Evolutionary conservation across 2,888 invertebrate species (phyloP), one percentile per base, ranked within the genome.

Genomic region (Clusia tigrina): DNA sequence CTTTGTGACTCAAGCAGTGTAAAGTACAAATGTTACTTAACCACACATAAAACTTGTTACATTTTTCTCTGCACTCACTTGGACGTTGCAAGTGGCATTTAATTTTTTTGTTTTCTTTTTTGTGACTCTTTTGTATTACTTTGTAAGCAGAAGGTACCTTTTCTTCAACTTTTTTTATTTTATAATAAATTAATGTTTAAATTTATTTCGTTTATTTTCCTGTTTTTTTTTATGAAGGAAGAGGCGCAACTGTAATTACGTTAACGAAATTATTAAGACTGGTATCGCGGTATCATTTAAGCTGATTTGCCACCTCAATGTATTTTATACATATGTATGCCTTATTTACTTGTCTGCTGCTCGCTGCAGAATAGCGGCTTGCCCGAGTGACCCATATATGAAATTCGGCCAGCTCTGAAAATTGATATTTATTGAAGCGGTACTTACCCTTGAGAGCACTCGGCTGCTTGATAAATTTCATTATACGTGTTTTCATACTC

Each of bases 361-460:
- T 42, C 15, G 15, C n/a, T 42, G 48, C 10, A 48, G 22, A 2
- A 20, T 18, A 18, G 32, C 32, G 6, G 6, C 6, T 9, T 48
- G 48, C 15, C 5, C 48, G 22, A 48, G 48, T 48, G 48, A 48
- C 48, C 48, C 48, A 48, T 22, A 48, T 48, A 5, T n/a, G n/a
- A n/a, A n/a, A n/a, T n/a, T 42, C 15, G 18, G 48, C 48, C n/a
- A n/a, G n/a, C n/a, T n/a, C n/a, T 9, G 20, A 48, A 48, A 48
- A 48, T 48, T 22, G 48, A 48, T 20, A 48, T 48, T 48, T 20
- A 48, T 48, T 48, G 48, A 5, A 17, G n/a, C 32, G 6, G 12
- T 32, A 9, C 32, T 32, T 12, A 6, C 6, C 6, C 32, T 9
- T 32, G 6, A 9, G 32, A 32, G 32, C 32, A 32, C 12, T 6